Conservation (phyloP, 2,888 invertebrate species). For the Oscheius sp. region DNA sequence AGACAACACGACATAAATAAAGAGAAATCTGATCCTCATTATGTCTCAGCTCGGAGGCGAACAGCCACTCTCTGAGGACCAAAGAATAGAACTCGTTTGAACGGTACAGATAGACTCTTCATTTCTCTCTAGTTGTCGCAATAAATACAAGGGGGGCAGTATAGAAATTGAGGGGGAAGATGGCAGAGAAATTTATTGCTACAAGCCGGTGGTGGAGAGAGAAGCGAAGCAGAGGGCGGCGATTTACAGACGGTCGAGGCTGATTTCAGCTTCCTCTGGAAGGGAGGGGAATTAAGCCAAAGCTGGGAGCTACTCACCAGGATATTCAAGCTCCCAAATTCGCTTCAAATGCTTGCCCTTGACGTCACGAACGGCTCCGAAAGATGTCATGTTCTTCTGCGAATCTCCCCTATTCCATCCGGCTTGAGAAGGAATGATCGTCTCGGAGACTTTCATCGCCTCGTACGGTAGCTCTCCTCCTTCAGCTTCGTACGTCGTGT, state of each 20-base stretch:
- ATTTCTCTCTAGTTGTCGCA: conserved; percentile 18
- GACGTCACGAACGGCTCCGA: conserved; percentile 69
- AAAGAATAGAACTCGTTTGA: too few relatives aligned
- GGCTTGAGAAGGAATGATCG: conserved; percentile 70
- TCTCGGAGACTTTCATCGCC: conserved; percentile 69
- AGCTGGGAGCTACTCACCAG: too few relatives aligned
- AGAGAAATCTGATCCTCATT: too few relatives aligned
- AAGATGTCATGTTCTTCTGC: conserved; percentile 68
- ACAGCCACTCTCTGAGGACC: too few relatives aligned
- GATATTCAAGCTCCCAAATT: conserved; percentile 69
- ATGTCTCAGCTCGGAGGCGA: too few relatives aligned
- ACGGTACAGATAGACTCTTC: conserved; percentile 10
- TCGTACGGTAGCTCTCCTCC: conserved; percentile 69
- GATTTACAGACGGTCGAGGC: conserved; percentile 66
- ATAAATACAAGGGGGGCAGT: conserved; percentile 8
- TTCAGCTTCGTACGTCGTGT: conserved; percentile 69
- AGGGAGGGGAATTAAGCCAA: too few relatives aligned
- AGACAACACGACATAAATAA: too few relatives aligned
- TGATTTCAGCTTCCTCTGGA: conserved; percentile 62
- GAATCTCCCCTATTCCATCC: conserved; percentile 71
- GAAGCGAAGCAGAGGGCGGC: neutral
- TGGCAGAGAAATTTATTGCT: conserved; percentile 23
- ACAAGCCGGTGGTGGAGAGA: conserved; percentile 11
- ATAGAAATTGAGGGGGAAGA: neutral
- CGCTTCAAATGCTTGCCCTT: conserved; percentile 70